Evolutionary conservation across 1,140 invertebrate genomes (phyloP).

Genomic region (Micrasema longulum): DNA sequence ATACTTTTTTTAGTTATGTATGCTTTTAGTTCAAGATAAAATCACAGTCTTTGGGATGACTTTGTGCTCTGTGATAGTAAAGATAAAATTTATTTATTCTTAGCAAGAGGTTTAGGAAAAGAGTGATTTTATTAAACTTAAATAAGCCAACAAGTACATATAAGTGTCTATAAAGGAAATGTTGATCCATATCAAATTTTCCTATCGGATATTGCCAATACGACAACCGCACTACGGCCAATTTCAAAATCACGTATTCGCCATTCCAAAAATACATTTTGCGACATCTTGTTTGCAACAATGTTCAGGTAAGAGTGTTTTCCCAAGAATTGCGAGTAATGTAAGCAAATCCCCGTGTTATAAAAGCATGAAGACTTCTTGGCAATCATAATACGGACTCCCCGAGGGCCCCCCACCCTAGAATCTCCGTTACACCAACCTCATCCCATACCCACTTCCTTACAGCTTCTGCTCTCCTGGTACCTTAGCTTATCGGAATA

Average conservation of each 20-base stretch:
- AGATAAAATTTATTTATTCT: too few relatives aligned
- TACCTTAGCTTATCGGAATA: conserved; percentile 49
- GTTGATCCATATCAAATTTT: conserved; percentile 15
- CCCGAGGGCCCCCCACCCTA: conserved; percentile 30
- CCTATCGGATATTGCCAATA: conserved; percentile 35
- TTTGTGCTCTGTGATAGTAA: too few relatives aligned
- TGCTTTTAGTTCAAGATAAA: too few relatives aligned
- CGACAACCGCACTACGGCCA: conserved; percentile 43
- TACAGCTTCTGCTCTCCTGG: conserved; percentile 16
- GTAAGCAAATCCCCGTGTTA: conserved; percentile 54
- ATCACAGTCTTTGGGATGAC: too few relatives aligned
- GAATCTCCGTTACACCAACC: not conserved
- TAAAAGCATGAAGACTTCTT: conserved; percentile 50
- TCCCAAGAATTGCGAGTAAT: conserved; percentile 49
- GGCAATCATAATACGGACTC: conserved; percentile 53
- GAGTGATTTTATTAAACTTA: too few relatives aligned
- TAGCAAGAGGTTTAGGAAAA: too few relatives aligned
- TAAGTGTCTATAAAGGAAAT: not conserved
- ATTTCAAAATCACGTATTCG: conserved; percentile 40
- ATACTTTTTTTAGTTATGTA: too few relatives aligned
- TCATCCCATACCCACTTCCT: not conserved
- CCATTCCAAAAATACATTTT: conserved; percentile 34
- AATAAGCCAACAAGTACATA: too few relatives aligned
- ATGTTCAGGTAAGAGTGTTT: conserved; percentile 54
- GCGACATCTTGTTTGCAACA: conserved; percentile 48